phyloP scores from a whole-genome alignment of 2,888 invertebrate species.

The Aelia acuminata region DNA sequence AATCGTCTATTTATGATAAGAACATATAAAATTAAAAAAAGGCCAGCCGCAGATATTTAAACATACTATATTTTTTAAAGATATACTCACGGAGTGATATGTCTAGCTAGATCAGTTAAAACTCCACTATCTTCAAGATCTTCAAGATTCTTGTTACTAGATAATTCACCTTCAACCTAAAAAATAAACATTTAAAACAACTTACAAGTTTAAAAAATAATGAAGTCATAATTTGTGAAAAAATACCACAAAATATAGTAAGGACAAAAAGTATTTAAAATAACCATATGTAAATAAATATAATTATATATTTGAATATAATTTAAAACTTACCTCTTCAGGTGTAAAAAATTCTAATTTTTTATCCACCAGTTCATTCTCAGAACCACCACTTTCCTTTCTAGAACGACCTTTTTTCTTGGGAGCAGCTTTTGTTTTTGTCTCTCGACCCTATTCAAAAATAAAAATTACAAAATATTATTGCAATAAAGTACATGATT shows the following conservation, averaged over 20 bases:
- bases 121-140: conserved; percentile 83
- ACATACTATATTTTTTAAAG: neutral
- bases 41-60: too few species aligned
- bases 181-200: neutral
- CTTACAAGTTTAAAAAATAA: neutral
- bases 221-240: too few species aligned
- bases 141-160: conserved; percentile 65
- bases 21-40: too few species aligned
- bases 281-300: too few species aligned
- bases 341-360: conserved; percentile 78
- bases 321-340: conserved; percentile 73
- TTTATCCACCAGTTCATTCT: conserved; percentile 68
- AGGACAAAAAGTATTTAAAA: neutral
- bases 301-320: neutral
- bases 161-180: conserved; percentile 69
- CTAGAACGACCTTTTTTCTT: conserved; percentile 58
- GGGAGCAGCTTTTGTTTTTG: conserved; percentile 81
- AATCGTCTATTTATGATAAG: too few species aligned
- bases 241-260: neutral
- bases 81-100: conserved; percentile 76
- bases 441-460: conserved; percentile 82
- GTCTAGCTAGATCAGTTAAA: conserved; percentile 77
- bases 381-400: conserved; percentile 47
- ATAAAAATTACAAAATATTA: neutral
- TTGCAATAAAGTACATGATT: neutral